These are phyloP conservation scores for Trididemnum clinides DNA, from an alignment of 23 tunicate genomes.

Conservation along the genomic window DNA sequence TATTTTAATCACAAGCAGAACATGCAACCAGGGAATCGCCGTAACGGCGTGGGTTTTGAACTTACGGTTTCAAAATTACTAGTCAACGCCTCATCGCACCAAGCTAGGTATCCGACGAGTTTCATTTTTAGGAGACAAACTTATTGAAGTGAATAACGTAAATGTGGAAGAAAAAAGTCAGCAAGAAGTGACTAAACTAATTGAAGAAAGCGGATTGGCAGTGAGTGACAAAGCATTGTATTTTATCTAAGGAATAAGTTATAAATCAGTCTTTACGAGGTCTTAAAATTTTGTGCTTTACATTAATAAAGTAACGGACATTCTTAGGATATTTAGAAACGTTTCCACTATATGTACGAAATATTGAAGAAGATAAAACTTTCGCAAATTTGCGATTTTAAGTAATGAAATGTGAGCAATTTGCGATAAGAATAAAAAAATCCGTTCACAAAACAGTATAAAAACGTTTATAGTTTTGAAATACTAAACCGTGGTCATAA, in stretches of 20 bases:
- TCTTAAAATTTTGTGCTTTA: not conserved
- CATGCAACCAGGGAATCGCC: no score
- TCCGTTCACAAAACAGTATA: no score
- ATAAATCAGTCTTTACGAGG: not conserved
- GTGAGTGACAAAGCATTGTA: constrained; percentile 21
- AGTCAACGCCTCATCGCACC: not conserved
- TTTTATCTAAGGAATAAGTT: not conserved
- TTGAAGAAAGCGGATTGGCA: constrained; percentile 43
- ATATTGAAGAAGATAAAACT: not conserved
- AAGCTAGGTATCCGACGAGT: not conserved
- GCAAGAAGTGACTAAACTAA: constrained; percentile 54
- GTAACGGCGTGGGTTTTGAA: no score
- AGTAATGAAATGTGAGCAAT: no score
- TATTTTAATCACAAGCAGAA: no score
- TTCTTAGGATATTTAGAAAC: not conserved
- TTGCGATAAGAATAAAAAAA: no score
- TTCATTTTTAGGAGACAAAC: constrained; percentile 53
- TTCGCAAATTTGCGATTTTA: not conserved
- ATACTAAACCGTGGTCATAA: no score
- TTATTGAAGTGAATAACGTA: constrained; percentile 66
- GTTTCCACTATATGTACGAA: not conserved
- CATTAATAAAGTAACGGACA: no score
- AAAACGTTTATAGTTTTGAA: no score
- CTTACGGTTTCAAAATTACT: no score
- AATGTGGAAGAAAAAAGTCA: constrained; percentile 48